Base-by-base conservation (phyloP, 2,888 invertebrate species). In the Pollenia amentaria region DNA sequence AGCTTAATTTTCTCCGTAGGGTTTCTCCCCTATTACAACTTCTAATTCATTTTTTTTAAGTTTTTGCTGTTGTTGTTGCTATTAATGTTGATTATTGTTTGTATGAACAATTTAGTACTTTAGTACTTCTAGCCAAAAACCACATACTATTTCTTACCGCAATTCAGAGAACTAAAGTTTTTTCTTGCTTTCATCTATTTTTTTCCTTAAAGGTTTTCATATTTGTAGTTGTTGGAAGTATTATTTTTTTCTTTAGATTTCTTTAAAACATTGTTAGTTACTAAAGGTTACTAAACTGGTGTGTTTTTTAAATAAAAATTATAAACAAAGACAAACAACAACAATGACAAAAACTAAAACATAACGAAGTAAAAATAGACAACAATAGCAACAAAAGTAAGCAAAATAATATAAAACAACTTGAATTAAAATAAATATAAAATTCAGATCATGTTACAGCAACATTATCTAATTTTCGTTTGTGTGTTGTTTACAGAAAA, bases 381-480 rank as follows among this genome's bases (percentile, higher is more conserved):
- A 62, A 75, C 4, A 21, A 77, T 21, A 51, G 14, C 12, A 44
- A 72, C 16, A 14, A 44, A 40, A 51, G 3, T 29, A 29, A 29
- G 29, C 29, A 57, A 48, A 57, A 2, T 1, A 73, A 73, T 3
- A 51, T 42, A n/a, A 64, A 57, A 65, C 18, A 51, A 55, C 70
- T 60, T 67, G 65, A 84, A 79, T 84, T 84, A 67, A 84, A 84
- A 79, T 80, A 84, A 81, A 84, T 87, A 87, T 87, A 84, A 87
- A 87, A 87, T 87, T 84, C 87, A 87, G 87, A 87, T 87, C 87
- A 87, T 87, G 87, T 87, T 87, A 84, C 84, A 81, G 81, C 72
- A 87, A 84, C 87, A 87, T 87, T 87, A 87, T 87, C 80, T 80
- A 87, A 87, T 87, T 80, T 62, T n/a, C 40, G 21, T 60, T 60